Base-by-base conservation (phyloP, 2,888 invertebrate species). In the Cataglyphis altisquamis region DNA sequence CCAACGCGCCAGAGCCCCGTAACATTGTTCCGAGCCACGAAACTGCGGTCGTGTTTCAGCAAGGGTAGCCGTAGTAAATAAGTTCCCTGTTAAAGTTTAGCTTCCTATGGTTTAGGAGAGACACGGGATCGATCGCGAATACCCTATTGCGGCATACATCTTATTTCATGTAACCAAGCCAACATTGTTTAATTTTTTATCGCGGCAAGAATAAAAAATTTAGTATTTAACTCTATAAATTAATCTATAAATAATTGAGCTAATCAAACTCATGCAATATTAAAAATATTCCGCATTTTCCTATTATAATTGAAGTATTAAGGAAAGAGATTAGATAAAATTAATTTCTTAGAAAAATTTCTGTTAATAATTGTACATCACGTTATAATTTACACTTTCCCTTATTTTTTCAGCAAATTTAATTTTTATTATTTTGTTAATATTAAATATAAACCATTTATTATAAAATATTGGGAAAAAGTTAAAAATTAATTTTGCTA, bases 11-110 rank as follows among this genome's bases (percentile, higher is more conserved):
- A 15, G 36, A 77, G 62, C 70, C n/a, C 29, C 36, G 36, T 52
- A 52, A 36, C 81, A 81, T 81, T 81, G 83, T 81, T 81, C 64
- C 55, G 55, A 68, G 39, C 64, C 41, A 81, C 81, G 83, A 81
- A 68, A 70, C 63, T 45, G 41, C 18, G 3, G n/a, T 55, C 29
- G 64, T 41, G 55, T 64, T 52, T 63, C 55, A 60, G 41, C 29
- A 75, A 41, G 29, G 25, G 39, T 60, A 29, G 25, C 25, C 39
- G 12, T 36, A 60, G 55, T 63, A 75, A 81, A 81, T 75, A 81
- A 81, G 29, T 81, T 55, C 6, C 25, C 36, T 62, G 75, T 64
- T 63, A 32, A 81, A 52, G 6, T 64, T 48, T 57, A 81, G 29
- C n/a, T 52, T n/a, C 25, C 12, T 36, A 39, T 9, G 45, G 9